Evolutionary conservation across 2,113 vertebrate species (phyloP).

Genomic region (Pardalotus punctatus): DNA sequence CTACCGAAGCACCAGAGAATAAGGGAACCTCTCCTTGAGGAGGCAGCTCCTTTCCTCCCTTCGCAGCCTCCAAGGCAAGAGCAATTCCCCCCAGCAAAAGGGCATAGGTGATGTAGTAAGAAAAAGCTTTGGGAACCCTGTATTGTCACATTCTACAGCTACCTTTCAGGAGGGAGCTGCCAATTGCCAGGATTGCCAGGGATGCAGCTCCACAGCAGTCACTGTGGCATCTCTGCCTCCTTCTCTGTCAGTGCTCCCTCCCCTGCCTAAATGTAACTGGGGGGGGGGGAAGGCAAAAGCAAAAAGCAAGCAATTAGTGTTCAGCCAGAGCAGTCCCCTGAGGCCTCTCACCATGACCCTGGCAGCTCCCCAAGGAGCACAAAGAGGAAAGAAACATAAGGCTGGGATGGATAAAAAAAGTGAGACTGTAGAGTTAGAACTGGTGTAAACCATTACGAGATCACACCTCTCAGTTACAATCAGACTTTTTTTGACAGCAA

Average conservation of each 20-base stretch:
- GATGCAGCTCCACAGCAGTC: not conserved
- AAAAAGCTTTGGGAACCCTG: not conserved
- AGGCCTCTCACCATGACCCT: not conserved
- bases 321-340: not conserved
- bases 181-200: not conserved
- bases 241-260: not conserved
- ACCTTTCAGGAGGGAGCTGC: not conserved
- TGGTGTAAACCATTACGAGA: not conserved
- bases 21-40: not conserved
- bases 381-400: not conserved
- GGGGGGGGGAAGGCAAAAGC: not conserved
- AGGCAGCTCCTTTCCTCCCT: not conserved
- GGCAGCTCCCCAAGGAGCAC: not conserved
- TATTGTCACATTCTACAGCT: accelerated
- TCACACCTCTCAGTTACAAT: not conserved
- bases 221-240: not conserved
- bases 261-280: not conserved
- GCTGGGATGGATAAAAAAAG: not conserved
- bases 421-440: not conserved
- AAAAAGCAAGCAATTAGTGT: not conserved
- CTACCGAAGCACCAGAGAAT: not conserved
- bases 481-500: not conserved
- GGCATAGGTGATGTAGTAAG: not conserved
- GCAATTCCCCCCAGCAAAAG: not conserved
- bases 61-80: not conserved